Evolutionary conservation across 2,888 invertebrate genomes (phyloP).

Genomic region (Abrostola tripartita): DNA sequence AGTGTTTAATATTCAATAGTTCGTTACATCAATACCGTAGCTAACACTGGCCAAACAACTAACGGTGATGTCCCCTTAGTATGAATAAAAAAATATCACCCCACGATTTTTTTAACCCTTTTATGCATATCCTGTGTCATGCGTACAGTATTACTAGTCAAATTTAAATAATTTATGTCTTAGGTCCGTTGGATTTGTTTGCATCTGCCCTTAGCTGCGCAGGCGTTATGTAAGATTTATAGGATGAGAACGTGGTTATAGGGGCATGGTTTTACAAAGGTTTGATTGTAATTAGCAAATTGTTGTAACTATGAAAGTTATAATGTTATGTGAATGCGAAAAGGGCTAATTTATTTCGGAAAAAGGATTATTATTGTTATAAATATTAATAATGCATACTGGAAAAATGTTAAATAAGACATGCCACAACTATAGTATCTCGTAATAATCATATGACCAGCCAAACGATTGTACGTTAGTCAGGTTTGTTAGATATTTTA

Average conservation of each 20-base stretch:
- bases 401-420: too few relatives aligned
- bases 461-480: too few relatives aligned
- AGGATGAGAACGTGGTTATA: slow-evolving; percentile 30
- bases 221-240: slow-evolving; percentile 61
- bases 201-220: slow-evolving; percentile 75
- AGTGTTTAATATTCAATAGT: slow-evolving; percentile 77
- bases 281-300: slow-evolving; percentile 27
- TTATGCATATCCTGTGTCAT: slow-evolving; percentile 86
- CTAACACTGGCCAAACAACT: slow-evolving; percentile 75
- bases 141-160: slow-evolving; percentile 86
- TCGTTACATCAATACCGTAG: slow-evolving; percentile 75
- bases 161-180: slow-evolving; percentile 88
- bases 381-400: too few relatives aligned
- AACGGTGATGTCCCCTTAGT: slow-evolving; percentile 68
- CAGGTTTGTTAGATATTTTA: too few relatives aligned
- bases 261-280: slow-evolving; percentile 33
- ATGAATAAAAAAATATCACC: slow-evolving; percentile 79
- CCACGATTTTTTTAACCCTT: slow-evolving; percentile 84
- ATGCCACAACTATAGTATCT: too few relatives aligned
- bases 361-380: too few relatives aligned
- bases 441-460: too few relatives aligned
- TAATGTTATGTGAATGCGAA: background rate
- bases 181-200: slow-evolving; percentile 74
- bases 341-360: too few relatives aligned
- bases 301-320: background rate